Evolutionary conservation across 2,113 vertebrate genomes (phyloP).

Genomic region (Equus przewalskii): DNA sequence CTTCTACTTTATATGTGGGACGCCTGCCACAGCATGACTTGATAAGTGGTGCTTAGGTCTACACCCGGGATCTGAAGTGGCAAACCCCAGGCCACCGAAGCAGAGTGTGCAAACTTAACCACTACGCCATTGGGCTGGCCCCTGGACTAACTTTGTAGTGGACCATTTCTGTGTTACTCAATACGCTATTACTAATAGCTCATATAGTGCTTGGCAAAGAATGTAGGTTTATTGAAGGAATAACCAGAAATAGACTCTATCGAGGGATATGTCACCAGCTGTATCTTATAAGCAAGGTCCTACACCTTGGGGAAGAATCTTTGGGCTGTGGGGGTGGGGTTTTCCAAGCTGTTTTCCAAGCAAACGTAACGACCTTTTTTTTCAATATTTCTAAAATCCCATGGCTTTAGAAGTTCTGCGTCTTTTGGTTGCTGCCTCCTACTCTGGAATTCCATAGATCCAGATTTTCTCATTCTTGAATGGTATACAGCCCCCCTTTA

Average conservation of each 20-base stretch:
- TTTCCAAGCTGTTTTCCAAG: not conserved
- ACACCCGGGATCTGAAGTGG: too few relatives aligned
- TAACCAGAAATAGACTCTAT: not conserved
- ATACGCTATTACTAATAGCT: not conserved
- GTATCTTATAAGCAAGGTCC: not conserved
- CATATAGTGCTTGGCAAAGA: not conserved
- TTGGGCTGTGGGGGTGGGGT: too few relatives aligned
- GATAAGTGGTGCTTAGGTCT: too few relatives aligned
- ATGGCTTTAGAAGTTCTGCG: not conserved
- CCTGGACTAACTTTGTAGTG: not conserved
- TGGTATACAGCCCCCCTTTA: not conserved
- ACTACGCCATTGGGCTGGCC: too few relatives aligned
- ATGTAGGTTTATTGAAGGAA: not conserved
- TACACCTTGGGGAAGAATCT: not conserved
- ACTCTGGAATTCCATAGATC: not conserved
- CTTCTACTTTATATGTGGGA: too few relatives aligned
- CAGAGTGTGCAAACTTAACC: too few relatives aligned
- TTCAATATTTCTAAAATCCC: constrained; percentile 8
- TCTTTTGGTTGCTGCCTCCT: constrained; percentile 12
- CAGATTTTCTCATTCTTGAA: not conserved
- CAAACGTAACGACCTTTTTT: not conserved
- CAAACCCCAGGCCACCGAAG: too few relatives aligned
- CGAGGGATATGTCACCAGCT: not conserved
- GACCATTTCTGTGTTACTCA: not conserved
- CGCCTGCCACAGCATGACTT: too few relatives aligned